A percentile compares a stretch with the other conserved stretches of the same genome.
These are phyloP conservation scores for Athalia rosae DNA, from an alignment of 2,888 invertebrate genomes.

Conservation along the genomic window DNA sequence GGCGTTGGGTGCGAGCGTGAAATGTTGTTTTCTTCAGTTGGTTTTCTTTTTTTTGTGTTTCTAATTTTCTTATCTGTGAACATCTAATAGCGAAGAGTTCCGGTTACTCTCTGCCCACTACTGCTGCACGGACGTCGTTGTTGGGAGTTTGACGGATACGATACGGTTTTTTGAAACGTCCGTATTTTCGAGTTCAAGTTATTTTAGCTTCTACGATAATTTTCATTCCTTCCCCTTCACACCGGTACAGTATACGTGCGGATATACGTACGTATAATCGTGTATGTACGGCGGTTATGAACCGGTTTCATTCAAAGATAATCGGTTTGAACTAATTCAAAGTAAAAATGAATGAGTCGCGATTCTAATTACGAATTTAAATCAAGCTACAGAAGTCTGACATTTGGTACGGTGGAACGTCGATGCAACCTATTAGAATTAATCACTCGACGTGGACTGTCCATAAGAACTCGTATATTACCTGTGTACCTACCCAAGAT, in stretches of 20 bases:
- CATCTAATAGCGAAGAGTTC: background rate
- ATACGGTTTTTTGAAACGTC: background rate
- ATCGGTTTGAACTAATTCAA: constrained; percentile 35
- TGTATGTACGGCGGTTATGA: constrained; percentile 2
- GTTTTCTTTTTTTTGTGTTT: background rate
- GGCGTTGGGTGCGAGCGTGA: background rate
- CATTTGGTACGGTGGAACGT: background rate
- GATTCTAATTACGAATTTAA: constrained; percentile 23
- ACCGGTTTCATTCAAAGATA: constrained; percentile 35
- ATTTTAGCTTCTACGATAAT: background rate
- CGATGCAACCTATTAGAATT: background rate
- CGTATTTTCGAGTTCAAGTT: constrained; percentile 3
- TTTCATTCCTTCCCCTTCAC: constrained; percentile 36
- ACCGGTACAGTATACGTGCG: too few relatives aligned
- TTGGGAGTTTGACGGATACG: background rate
- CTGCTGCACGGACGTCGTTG: background rate
- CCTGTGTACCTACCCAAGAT: too few relatives aligned
- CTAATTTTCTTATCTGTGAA: background rate
- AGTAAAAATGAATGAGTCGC: constrained; percentile 14
- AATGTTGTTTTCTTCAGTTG: background rate
- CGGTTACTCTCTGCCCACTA: too few relatives aligned
- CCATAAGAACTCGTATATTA: background rate
- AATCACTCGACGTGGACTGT: background rate
- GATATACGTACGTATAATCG: background rate
- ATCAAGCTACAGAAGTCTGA: background rate